Conservation (phyloP, 2,797 vertebrate genomes). For the Halcyon smyrnensis region DNA sequence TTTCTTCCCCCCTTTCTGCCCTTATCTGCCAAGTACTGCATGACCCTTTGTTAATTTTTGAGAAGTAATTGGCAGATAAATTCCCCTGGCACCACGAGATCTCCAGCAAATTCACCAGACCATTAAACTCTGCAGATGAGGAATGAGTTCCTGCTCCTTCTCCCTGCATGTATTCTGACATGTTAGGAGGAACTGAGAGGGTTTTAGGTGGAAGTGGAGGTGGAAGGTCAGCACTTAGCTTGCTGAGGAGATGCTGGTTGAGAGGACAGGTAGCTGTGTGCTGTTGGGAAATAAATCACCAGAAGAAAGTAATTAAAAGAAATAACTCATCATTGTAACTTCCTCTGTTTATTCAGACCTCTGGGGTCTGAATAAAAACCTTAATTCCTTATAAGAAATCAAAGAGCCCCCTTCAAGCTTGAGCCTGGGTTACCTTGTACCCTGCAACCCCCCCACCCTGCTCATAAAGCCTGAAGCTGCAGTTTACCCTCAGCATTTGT, state of each 20-base stretch:
- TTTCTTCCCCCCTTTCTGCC: not conserved
- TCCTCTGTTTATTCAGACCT: not conserved
- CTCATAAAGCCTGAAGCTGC: not conserved
- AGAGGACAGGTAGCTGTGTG: not conserved
- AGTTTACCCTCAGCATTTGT: not conserved
- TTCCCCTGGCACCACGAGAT: not conserved
- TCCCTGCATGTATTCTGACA: not conserved
- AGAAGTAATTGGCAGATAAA: conserved; percentile 41
- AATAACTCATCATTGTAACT: not conserved
- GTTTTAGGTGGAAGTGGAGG: not conserved
- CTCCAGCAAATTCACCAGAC: not conserved
- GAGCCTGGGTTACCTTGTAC: not conserved
- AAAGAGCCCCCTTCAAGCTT: not conserved
- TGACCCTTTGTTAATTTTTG: not conserved
- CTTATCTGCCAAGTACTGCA: not conserved
- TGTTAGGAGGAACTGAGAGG: not conserved
- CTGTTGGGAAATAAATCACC: not conserved
- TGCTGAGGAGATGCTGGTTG: not conserved
- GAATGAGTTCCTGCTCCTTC: not conserved
- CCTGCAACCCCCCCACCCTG: not conserved
- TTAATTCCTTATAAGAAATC: not conserved
- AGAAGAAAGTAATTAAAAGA: not conserved
- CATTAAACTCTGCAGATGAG: not conserved
- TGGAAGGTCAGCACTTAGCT: not conserved
- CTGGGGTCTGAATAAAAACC: not conserved